These are phyloP conservation scores for Bursaphelenchus mucronatus DNA, from an alignment of 1,140 invertebrate genomes.

Conservation along the genomic window DNA sequence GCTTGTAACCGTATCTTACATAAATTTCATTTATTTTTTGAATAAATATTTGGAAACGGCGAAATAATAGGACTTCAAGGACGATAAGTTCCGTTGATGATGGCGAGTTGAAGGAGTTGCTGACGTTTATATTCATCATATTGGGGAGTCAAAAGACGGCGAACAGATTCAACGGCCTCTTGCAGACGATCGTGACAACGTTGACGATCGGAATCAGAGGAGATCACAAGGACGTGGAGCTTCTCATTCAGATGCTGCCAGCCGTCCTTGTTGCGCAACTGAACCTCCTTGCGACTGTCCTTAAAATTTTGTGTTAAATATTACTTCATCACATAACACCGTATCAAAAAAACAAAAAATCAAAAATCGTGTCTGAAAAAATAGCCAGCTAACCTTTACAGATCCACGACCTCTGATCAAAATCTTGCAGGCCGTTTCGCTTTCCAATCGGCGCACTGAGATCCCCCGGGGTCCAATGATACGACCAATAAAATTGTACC, in stretches of 20 bases:
- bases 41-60: too few species aligned
- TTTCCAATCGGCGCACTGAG: constrained; percentile 97
- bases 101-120: constrained; percentile 45
- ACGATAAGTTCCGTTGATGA: constrained; percentile 42
- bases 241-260: constrained; percentile 99
- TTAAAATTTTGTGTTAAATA: too few species aligned
- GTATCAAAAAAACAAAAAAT: too few species aligned
- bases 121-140: constrained; percentile 49
- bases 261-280: constrained; percentile 79
- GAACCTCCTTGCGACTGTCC: constrained; percentile 3
- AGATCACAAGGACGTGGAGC: constrained; percentile 81
- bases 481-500: constrained; percentile 94
- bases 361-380: too few species aligned
- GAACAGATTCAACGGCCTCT: constrained; percentile 20
- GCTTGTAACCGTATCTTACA: too few species aligned
- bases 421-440: constrained; percentile 98
- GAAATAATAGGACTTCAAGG: not conserved
- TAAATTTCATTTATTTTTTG: too few species aligned
- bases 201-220: constrained; percentile 22
- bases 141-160: constrained; percentile 36
- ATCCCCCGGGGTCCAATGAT: constrained; percentile 95
- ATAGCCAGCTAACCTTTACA: constrained; percentile 67
- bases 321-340: too few species aligned
- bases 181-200: constrained; percentile 30
- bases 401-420: constrained; percentile 98